A percentile compares a stretch with the other conserved stretches of the same genome.
These are phyloP conservation scores for Falcunculus frontatus DNA, from an alignment of 2,113 vertebrate genomes.

Conservation along the genomic window DNA sequence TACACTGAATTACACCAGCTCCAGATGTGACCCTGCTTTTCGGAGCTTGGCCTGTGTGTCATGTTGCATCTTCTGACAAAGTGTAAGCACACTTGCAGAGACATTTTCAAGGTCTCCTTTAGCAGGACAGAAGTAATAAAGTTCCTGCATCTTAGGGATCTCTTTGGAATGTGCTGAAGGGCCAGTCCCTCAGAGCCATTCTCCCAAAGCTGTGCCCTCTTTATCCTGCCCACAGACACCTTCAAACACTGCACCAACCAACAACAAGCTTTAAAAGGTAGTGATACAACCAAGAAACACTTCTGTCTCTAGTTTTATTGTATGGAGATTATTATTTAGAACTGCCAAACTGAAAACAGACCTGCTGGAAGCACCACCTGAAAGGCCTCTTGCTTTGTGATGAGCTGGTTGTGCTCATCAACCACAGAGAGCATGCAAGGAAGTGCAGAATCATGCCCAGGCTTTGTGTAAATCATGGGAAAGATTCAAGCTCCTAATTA, in stretches of 20 bases:
- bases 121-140: background rate
- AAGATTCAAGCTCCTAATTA: background rate
- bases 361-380: background rate
- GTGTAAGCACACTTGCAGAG: background rate
- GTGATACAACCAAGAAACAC: background rate
- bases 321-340: background rate
- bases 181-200: background rate
- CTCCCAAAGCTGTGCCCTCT: background rate
- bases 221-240: rapidly evolving
- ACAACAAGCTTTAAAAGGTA: background rate
- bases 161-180: background rate
- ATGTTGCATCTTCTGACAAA: background rate
- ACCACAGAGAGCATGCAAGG: background rate
- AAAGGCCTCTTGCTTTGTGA: background rate
- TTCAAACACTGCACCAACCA: background rate
- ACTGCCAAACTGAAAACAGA: background rate
- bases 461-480: background rate
- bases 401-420: background rate
- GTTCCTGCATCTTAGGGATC: background rate
- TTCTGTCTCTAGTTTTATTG: background rate
- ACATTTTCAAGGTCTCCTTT: background rate
- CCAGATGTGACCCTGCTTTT: background rate
- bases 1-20: background rate
- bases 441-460: background rate
- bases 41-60: background rate